Percentiles rank a stretch among this genome's conserved stretches.
Evolutionary conservation across 2,888 invertebrate genomes (phyloP).

Genomic region (Isotomurus palustris): DNA sequence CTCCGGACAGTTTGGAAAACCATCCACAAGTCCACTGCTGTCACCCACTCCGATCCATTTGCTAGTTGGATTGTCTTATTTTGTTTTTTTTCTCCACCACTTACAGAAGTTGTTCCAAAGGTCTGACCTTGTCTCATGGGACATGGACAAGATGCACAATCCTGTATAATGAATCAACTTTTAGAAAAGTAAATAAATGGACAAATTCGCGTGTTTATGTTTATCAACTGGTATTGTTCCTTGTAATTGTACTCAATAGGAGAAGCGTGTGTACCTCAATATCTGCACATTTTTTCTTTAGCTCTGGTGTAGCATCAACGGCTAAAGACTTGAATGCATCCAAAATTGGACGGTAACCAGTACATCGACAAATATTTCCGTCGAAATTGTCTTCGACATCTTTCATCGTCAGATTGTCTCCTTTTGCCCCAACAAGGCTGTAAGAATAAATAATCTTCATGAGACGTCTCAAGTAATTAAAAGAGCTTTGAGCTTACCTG

Average conservation of each 20-base stretch:
- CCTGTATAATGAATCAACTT: not conserved
- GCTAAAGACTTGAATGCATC: slow-evolving; percentile 74
- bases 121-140: not conserved
- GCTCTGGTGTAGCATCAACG: slow-evolving; percentile 55
- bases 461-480: not conserved
- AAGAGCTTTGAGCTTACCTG: slow-evolving; percentile 52
- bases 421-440: not conserved
- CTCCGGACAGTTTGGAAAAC: not conserved
- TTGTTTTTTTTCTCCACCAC: not conserved
- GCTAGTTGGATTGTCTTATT: not conserved
- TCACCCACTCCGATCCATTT: not conserved
- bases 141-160: slow-evolving; percentile 3
- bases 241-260: no score
- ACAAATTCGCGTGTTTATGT: no score
- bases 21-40: not conserved
- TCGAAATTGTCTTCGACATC: slow-evolving; percentile 64
- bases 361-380: slow-evolving; percentile 69
- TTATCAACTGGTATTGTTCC: no score
- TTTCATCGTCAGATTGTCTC: slow-evolving; percentile 38
- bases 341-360: slow-evolving; percentile 66
- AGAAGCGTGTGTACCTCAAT: slow-evolving; percentile 50
- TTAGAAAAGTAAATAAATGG: no score
- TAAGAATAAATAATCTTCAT: not conserved
- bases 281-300: slow-evolving; percentile 52
- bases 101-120: no score